phyloP scores from a whole-genome alignment of 2,113 vertebrate species.

The Gambusia affinis region DNA sequence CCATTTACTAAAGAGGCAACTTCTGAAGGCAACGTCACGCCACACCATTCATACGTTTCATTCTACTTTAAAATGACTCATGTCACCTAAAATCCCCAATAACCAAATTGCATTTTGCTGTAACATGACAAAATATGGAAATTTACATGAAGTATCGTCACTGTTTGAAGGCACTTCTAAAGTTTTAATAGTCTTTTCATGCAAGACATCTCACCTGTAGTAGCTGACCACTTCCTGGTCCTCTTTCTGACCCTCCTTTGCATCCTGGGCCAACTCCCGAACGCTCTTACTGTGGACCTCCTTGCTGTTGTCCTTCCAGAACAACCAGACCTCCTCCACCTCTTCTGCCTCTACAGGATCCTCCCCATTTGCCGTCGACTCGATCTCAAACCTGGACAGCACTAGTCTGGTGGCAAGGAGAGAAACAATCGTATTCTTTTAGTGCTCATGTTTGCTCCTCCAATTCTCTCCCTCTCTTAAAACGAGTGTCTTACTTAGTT shows the following conservation, averaged over 20 bases:
- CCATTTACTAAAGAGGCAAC: background rate
- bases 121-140: no score
- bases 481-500: conserved; percentile 86
- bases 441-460: background rate
- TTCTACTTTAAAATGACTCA: background rate
- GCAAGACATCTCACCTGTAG: conserved; percentile 84
- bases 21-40: background rate
- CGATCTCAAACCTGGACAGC: conserved; percentile 94
- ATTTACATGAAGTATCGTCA: no score
- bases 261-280: conserved; percentile 94
- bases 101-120: no score
- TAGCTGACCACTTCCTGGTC: conserved; percentile 95
- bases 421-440: background rate
- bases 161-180: no score
- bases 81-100: background rate
- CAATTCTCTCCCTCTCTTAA: background rate
- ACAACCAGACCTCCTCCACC: conserved; percentile 97
- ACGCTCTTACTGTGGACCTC: conserved; percentile 94
- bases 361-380: conserved; percentile 83
- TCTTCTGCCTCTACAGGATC: conserved; percentile 89
- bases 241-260: conserved; percentile 97
- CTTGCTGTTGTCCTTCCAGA: conserved; percentile 94
- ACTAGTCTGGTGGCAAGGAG: conserved; percentile 83
- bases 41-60: background rate
- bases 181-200: no score